Evolutionary conservation across 1,140 invertebrate species (phyloP).

Genomic region (Drosophila micromelanica): DNA sequence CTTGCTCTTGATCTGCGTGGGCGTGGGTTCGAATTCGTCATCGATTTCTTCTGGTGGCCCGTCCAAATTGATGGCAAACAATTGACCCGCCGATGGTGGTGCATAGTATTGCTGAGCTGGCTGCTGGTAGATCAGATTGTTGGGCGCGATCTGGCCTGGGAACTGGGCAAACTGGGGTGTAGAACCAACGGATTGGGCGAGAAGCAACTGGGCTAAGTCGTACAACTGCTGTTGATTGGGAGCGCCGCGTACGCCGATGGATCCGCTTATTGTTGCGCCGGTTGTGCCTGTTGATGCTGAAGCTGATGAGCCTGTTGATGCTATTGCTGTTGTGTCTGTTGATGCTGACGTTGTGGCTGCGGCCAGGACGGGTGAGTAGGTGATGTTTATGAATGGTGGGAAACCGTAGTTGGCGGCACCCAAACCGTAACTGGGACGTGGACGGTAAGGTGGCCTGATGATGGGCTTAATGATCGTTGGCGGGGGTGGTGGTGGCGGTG

Average conservation of each 20-base stretch:
- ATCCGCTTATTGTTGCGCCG: no score
- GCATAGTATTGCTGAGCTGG: neutral
- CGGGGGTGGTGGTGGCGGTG: neutral
- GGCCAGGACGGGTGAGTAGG: conserved; percentile 25
- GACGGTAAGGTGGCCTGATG: neutral
- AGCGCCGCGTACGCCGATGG: neutral
- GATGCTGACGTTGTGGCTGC: neutral
- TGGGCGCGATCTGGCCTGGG: neutral
- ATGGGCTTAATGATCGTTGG: conserved; percentile 32
- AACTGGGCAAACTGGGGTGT: neutral
- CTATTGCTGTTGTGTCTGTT: no score
- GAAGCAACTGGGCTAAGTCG: conserved; percentile 2
- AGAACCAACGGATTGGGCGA: neutral
- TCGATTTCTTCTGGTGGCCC: neutral
- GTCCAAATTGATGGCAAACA: neutral
- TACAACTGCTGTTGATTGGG: neutral
- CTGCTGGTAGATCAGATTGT: neutral
- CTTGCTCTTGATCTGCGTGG: neutral
- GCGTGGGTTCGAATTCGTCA: no score
- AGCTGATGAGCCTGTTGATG: no score
- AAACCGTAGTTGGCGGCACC: neutral
- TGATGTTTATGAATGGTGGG: conserved; percentile 24
- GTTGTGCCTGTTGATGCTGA: neutral
- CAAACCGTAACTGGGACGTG: no score
- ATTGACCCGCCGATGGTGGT: neutral